Percentiles rank a stretch among this genome's conserved stretches.
Conservation (phyloP, 2,888 invertebrate genomes). For the Nesidiocoris tenuis region DNA sequence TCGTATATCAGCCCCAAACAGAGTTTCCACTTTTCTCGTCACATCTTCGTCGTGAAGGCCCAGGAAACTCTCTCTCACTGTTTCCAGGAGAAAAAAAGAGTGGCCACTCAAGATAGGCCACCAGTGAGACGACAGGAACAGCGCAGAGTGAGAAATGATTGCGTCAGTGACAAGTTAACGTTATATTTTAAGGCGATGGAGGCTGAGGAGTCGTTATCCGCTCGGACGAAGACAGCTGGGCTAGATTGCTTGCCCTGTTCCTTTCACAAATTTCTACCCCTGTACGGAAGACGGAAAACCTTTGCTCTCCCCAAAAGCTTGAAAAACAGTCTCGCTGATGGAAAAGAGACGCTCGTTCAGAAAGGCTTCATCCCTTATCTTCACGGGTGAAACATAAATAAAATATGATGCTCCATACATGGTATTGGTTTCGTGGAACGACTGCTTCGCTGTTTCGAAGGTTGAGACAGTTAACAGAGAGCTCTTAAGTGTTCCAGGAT, state of each 20-base stretch:
- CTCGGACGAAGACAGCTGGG: neutral
- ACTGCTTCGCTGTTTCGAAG: too few relatives aligned
- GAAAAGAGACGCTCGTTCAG: neutral
- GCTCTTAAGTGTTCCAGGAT: too few relatives aligned
- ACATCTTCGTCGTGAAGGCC: neutral
- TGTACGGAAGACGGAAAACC: neutral
- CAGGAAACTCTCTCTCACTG: neutral
- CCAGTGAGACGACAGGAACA: neutral
- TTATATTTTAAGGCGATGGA: conserved; percentile 13
- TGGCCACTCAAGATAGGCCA: conserved; percentile 17
- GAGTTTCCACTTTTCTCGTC: neutral
- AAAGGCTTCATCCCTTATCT: too few relatives aligned
- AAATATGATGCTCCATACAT: too few relatives aligned
- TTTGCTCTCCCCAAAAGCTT: neutral
- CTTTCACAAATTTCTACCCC: neutral
- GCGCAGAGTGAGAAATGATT: conserved; percentile 25
- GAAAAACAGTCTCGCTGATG: neutral
- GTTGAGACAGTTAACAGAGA: too few relatives aligned
- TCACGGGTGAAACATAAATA: too few relatives aligned
- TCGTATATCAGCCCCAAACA: neutral
- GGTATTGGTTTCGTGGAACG: too few relatives aligned
- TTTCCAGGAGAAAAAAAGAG: neutral
- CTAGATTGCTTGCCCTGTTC: neutral
- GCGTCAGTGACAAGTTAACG: conserved; percentile 12
- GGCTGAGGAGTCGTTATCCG: neutral